Evolutionary conservation across 2,113 vertebrate species (phyloP).

Genomic region (Eurystomus gularis): DNA sequence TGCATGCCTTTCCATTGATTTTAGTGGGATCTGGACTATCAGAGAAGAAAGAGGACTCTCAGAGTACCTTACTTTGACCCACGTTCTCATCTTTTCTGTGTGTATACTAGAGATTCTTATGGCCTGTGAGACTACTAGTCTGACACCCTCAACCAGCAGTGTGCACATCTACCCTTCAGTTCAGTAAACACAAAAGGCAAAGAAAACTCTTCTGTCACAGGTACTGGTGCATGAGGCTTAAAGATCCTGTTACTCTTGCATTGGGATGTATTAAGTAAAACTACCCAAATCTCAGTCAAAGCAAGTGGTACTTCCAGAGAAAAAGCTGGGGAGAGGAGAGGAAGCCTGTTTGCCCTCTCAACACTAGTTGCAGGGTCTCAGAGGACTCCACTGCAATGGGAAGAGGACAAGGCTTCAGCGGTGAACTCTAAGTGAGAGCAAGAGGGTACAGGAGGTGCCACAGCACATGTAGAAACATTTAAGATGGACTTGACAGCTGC

Average conservation of each 20-base stretch:
- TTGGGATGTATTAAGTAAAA: not conserved
- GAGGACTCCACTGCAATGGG: not conserved
- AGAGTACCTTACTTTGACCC: not conserved
- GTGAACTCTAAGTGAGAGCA: not conserved
- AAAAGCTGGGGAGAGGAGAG: not conserved
- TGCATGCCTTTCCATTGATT: not conserved
- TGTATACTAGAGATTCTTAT: not conserved
- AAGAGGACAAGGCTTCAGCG: not conserved
- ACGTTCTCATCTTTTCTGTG: not conserved
- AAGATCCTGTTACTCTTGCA: not conserved
- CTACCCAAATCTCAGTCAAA: not conserved
- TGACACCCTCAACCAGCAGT: not conserved
- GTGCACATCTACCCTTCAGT: rapidly evolving
- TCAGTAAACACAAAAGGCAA: not conserved
- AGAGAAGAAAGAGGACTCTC: not conserved
- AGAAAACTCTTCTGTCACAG: not conserved
- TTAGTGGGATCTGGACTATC: not conserved
- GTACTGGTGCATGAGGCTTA: not conserved
- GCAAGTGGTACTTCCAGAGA: not conserved
- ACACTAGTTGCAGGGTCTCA: not conserved
- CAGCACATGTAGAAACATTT: not conserved
- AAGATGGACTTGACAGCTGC: not conserved
- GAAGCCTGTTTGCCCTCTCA: not conserved
- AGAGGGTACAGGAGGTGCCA: not conserved
- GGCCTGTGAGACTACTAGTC: not conserved